Conservation (phyloP, 2,888 invertebrate genomes). For the Nysson spinosus region DNA sequence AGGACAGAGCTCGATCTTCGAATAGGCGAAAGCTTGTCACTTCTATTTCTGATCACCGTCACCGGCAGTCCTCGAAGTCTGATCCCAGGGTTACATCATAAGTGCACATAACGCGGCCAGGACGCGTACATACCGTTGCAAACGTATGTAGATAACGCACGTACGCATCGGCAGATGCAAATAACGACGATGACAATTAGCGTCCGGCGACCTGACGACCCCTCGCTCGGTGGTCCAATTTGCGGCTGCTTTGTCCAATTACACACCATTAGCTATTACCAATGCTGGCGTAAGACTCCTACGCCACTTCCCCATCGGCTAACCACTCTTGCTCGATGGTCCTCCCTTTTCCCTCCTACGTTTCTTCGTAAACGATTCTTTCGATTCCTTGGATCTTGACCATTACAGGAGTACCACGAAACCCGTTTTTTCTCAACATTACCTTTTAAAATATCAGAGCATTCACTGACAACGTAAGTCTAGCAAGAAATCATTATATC, state of each 20-base stretch:
- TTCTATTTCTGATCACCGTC: slow-evolving; percentile 53
- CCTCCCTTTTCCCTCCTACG: slow-evolving; percentile 3
- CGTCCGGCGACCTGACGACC: slow-evolving; percentile 69
- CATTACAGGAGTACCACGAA: no score
- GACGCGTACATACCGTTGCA: background rate
- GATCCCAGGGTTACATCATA: slow-evolving; percentile 40
- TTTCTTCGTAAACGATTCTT: background rate
- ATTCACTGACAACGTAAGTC: no score
- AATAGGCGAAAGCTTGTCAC: slow-evolving; percentile 52
- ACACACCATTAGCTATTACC: slow-evolving; percentile 71
- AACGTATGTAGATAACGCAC: slow-evolving; percentile 6
- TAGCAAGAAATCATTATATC: no score
- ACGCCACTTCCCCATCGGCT: slow-evolving; percentile 56
- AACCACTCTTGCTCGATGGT: slow-evolving; percentile 41
- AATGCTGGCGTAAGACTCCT: slow-evolving; percentile 69
- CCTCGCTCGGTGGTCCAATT: slow-evolving; percentile 76
- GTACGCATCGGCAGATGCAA: slow-evolving; percentile 66
- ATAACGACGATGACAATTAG: slow-evolving; percentile 71
- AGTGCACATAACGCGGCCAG: slow-evolving; percentile 25
- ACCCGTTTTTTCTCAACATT: no score
- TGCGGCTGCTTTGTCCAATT: slow-evolving; percentile 77
- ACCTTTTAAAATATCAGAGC: no score
- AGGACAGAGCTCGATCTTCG: slow-evolving; percentile 31
- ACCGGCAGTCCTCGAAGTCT: slow-evolving; percentile 17
- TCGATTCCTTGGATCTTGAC: no score